These are phyloP conservation scores for Chrysolina oricalcia DNA, from an alignment of 2,888 invertebrate genomes.

Conservation along the genomic window DNA sequence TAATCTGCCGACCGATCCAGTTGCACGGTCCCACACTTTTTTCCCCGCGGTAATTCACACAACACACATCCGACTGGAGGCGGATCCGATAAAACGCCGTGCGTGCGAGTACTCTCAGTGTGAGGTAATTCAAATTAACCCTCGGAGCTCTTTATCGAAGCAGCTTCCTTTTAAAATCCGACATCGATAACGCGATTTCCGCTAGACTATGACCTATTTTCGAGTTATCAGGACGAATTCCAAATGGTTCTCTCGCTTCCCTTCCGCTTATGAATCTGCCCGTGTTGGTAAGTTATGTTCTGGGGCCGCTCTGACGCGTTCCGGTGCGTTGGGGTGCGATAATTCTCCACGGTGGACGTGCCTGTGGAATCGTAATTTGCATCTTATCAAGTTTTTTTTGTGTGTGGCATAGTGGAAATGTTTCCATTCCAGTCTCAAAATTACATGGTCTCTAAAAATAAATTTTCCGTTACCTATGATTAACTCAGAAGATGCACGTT, in stretches of 20 bases:
- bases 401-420: neutral
- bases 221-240: conserved; percentile 50
- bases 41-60: conserved; percentile 29
- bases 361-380: conserved; percentile 5
- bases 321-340: conserved; percentile 7
- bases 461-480: too few relatives aligned
- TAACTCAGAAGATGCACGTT: neutral
- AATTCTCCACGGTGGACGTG: conserved; percentile 1
- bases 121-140: conserved; percentile 53
- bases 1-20: conserved; percentile 12
- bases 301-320: neutral
- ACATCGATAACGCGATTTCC: conserved; percentile 53
- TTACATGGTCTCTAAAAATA: too few relatives aligned
- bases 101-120: conserved; percentile 46
- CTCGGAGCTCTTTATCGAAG: conserved; percentile 50
- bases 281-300: conserved; percentile 40
- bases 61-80: conserved; percentile 45
- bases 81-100: conserved; percentile 48
- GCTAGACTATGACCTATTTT: conserved; percentile 47
- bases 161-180: conserved; percentile 50
- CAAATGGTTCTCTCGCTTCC: conserved; percentile 44
- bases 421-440: neutral
- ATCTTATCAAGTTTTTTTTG: conserved; percentile 4
- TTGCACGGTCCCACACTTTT: conserved; percentile 30
- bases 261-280: conserved; percentile 44